These are phyloP conservation scores for Acanthornis magna DNA, from an alignment of 2,797 vertebrate genomes.

Conservation along the genomic window DNA sequence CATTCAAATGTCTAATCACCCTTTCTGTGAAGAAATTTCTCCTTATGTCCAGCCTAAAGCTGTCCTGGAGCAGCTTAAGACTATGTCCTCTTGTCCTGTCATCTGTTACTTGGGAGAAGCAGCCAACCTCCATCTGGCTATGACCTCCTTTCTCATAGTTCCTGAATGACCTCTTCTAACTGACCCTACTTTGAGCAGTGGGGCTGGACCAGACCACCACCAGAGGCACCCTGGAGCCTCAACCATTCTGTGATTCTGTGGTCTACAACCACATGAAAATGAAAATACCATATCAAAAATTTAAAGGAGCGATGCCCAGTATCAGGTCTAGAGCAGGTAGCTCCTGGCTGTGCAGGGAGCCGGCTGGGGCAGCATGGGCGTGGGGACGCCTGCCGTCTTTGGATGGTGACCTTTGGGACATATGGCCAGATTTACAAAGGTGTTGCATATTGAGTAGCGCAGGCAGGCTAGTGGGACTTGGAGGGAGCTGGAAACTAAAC, in stretches of 20 bases:
- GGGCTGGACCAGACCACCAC: not conserved
- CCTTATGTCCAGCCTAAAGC: not conserved
- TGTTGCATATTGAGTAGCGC: accelerated
- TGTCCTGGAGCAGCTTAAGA: not conserved
- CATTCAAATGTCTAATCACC: not conserved
- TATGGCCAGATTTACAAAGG: not conserved
- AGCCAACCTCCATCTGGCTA: accelerated
- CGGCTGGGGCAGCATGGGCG: not conserved
- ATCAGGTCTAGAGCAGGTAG: not conserved
- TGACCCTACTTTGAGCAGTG: not conserved
- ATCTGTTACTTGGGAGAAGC: not conserved
- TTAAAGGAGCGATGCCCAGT: accelerated
- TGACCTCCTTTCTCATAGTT: not conserved
- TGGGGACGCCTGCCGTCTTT: not conserved
- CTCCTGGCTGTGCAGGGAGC: not conserved
- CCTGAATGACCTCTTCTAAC: not conserved
- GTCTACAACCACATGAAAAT: not conserved
- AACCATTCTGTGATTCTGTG: not conserved
- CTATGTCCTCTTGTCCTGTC: not conserved
- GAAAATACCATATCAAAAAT: not conserved
- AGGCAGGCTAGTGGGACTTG: not conserved
- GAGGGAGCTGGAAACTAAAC: not conserved
- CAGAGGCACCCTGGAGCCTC: not conserved
- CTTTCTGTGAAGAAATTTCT: not conserved
- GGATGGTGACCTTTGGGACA: not conserved